Conservation (phyloP, 2,113 vertebrate genomes). For the Gasterosteus nipponicus region DNA sequence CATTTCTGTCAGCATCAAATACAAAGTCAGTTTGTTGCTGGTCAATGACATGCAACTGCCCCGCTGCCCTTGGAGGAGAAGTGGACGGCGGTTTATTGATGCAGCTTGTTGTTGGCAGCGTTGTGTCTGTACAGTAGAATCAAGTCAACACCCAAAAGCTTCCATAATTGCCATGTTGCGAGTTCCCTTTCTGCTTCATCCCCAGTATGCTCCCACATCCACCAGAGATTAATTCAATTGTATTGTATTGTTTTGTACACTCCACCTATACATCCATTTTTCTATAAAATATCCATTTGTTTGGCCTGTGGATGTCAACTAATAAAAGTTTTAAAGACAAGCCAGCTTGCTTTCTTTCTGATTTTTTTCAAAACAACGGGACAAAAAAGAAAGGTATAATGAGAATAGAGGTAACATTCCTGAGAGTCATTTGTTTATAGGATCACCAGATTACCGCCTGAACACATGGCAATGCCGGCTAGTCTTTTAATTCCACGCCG, state of each 20-base stretch:
- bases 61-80: constrained; percentile 27
- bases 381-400: not conserved
- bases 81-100: constrained; percentile 26
- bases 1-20: not conserved
- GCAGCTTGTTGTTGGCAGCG: constrained; percentile 1
- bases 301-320: constrained; percentile 39
- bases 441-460: constrained; percentile 1
- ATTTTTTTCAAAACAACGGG: not conserved
- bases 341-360: not conserved
- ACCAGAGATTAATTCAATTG: constrained; percentile 20
- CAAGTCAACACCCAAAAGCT: constrained; percentile 4
- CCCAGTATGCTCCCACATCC: constrained; percentile 1
- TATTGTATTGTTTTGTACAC: constrained; percentile 33
- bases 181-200: constrained; percentile 14
- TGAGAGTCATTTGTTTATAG: not conserved
- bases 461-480: not conserved
- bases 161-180: not conserved
- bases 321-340: constrained; percentile 64
- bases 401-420: not conserved
- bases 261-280: not conserved
- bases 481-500: constrained; percentile 38
- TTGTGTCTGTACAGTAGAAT: constrained; percentile 24
- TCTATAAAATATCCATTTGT: constrained; percentile 13
- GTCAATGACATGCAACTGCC: constrained; percentile 12
- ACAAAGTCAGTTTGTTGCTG: constrained; percentile 2